A percentile compares a stretch with the other conserved stretches of the same genome.
These are phyloP conservation scores for Parapristionchus giblindavisi DNA, from an alignment of 2,888 invertebrate genomes.

Conservation along the genomic window DNA sequence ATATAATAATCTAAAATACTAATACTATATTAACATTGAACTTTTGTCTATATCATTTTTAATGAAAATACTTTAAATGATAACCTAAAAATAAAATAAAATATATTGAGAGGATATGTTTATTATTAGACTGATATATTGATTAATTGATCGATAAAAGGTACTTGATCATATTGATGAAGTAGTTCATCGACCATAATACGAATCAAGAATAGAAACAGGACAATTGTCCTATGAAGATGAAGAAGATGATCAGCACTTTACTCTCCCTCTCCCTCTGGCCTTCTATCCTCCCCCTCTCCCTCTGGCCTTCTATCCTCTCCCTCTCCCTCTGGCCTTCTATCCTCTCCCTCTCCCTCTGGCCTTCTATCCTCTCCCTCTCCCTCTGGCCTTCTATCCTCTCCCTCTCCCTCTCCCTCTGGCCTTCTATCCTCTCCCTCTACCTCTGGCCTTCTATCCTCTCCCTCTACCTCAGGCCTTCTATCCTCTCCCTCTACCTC, in stretches of 20 bases:
- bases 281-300: neutral
- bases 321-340: neutral
- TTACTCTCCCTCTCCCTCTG: neutral
- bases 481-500: neutral
- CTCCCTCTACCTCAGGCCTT: neutral
- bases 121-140: neutral
- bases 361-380: too few species aligned
- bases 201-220: neutral
- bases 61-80: too few species aligned
- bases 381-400: too few species aligned
- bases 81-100: too few species aligned
- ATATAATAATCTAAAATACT: too few species aligned
- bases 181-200: constrained; percentile 26
- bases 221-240: constrained; percentile 16
- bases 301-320: neutral
- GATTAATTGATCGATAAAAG: neutral
- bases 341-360: too few species aligned
- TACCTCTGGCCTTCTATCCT: neutral
- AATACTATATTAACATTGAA: too few species aligned
- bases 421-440: constrained; percentile 5
- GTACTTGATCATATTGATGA: constrained; percentile 8
- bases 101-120: too few species aligned
- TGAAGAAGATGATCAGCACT: neutral
- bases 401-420: neutral
- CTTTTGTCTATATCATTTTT: too few species aligned